phyloP scores from a whole-genome alignment of 2,888 invertebrate genomes.

The Macrosoma leucophasiata region DNA sequence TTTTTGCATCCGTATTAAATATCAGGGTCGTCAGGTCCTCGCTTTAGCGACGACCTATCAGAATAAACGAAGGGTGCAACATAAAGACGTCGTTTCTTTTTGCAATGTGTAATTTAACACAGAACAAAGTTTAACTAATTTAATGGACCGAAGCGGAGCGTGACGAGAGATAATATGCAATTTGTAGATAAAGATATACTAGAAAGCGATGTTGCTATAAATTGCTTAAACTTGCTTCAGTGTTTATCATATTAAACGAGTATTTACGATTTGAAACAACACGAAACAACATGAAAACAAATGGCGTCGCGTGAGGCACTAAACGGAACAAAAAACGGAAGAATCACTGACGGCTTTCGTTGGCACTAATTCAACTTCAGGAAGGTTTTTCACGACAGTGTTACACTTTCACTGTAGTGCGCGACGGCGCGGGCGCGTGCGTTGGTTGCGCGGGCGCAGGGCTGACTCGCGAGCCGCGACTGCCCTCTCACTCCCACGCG shows the following conservation, averaged over 20 bases:
- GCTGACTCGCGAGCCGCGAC: slow-evolving; percentile 50
- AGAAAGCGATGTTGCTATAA: slow-evolving; percentile 14
- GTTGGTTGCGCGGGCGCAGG: slow-evolving; percentile 57
- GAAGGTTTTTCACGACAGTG: slow-evolving; percentile 29
- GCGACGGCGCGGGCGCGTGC: slow-evolving; percentile 44
- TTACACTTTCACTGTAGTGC: slow-evolving; percentile 60
- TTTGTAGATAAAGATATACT: slow-evolving; percentile 36
- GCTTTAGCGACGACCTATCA: too few relatives aligned
- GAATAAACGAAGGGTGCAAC: too few relatives aligned
- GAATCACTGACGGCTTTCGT: slow-evolving; percentile 19
- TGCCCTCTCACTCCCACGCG: slow-evolving; percentile 50
- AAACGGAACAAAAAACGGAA: slow-evolving; percentile 10
- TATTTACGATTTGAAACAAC: too few relatives aligned
- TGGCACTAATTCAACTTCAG: slow-evolving; percentile 3
- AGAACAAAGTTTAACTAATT: too few relatives aligned
- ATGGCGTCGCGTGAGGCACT: too few relatives aligned
- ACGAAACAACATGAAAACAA: too few relatives aligned
- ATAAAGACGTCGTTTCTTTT: too few relatives aligned
- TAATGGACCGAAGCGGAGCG: slow-evolving; percentile 45
- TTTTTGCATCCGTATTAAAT: too few relatives aligned
- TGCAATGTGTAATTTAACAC: too few relatives aligned
- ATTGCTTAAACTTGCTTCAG: too few relatives aligned
- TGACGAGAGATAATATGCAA: slow-evolving; percentile 49
- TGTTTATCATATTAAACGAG: too few relatives aligned
- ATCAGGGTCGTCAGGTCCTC: too few relatives aligned